Base-by-base conservation (phyloP, 2,888 invertebrate genomes). In the Drosophila macrospina region DNA sequence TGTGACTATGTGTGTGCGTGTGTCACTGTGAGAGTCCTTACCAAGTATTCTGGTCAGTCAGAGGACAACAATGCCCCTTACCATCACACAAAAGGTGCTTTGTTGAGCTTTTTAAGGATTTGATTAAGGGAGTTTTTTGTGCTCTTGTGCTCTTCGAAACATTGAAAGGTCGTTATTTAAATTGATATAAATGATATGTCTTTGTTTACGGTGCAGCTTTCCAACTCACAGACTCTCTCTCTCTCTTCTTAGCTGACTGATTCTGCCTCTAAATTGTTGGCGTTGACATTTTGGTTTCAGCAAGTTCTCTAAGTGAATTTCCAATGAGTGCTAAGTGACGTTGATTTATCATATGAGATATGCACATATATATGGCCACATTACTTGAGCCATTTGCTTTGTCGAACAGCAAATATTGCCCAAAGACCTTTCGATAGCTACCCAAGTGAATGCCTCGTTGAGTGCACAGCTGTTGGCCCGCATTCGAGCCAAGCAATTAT, bases 131-230 rank as follows among this genome's bases (percentile, higher is more conserved):
- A 60, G 5, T 67, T 75, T 66, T 74, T 74, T 74, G 57, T 73
- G 61, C 73, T 67, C 50, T n/a, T n/a, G n/a, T 54, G 37, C 63
- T 61, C 66, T 68, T 59, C 65, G 67, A 63, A 69, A 69, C 79
- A 86, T 86, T 77, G 88, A 81, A 80, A 80, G 90, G 81, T 85
- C 90, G 72, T 89, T 90, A 89, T 89, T 90, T 89, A 90, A 89
- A 89, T 89, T 90, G 89, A 89, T 90, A 89, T 89, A 90, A 89
- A 89, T 89, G 88, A 86, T 83, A 80, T 80, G 77, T 82, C 72
- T 72, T 69, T 59, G 61, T 64, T 52, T 59, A 32, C 59, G 48
- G 32, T 20, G 41, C 37, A 26, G 30, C 15, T 57, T 6, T 48
- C 30, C 57, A 28, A 28, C 28, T 28, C 6, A 6, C 28, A 28